Conservation (phyloP, 2,797 vertebrate species). For the Sebastiscus albofasciatus region DNA sequence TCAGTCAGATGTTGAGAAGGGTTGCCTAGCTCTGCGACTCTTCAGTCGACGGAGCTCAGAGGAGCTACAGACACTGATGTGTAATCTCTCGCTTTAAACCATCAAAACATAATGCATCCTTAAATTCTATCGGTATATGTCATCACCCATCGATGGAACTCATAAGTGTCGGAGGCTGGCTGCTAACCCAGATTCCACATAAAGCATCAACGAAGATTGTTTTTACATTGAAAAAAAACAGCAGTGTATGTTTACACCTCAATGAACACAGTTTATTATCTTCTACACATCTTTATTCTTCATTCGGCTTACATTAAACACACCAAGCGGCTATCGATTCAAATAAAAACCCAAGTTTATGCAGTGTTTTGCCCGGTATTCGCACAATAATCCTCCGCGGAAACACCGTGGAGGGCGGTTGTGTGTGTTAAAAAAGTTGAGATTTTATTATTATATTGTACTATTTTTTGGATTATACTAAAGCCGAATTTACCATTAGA, state of each 20-base stretch:
- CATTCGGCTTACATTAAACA: background rate
- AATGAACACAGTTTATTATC: background rate
- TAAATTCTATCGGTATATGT: rapidly evolving
- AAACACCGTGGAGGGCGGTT: conserved; percentile 24
- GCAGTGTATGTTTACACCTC: background rate
- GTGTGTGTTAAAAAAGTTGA: conserved; percentile 39
- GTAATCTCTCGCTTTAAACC: background rate
- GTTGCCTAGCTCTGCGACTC: conserved; percentile 33
- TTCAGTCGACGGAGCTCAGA: conserved; percentile 22
- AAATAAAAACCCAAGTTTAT: background rate
- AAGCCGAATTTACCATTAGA: conserved; percentile 14
- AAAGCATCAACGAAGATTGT: conserved; percentile 7
- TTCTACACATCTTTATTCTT: rapidly evolving
- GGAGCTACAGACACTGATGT: background rate
- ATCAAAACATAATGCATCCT: background rate
- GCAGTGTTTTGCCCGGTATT: background rate
- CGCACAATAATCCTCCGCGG: conserved; percentile 1
- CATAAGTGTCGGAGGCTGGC: background rate
- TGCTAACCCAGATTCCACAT: conserved; percentile 9
- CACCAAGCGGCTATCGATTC: background rate
- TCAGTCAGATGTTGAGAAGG: background rate
- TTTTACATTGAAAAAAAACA: conserved; percentile 3
- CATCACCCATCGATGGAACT: no score
- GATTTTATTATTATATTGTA: background rate
- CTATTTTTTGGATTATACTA: background rate